Percentiles rank a stretch among this genome's conserved stretches.
Evolutionary conservation across 2,113 vertebrate species (phyloP).

Genomic region (Bombycilla garrulus): DNA sequence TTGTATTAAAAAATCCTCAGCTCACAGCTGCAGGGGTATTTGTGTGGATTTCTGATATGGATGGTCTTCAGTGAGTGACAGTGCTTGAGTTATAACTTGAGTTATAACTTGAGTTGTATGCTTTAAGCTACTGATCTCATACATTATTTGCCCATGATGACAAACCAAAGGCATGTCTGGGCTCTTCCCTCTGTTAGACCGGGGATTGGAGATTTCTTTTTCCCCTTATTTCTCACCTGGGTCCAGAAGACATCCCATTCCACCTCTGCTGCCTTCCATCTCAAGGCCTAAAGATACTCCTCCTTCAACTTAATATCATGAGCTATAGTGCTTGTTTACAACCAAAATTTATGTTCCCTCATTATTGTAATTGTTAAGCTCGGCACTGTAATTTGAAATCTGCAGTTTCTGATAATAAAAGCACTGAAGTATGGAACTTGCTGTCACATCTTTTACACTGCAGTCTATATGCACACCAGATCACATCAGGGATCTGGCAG

Average conservation of each 20-base stretch:
- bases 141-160: background rate
- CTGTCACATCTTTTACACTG: background rate
- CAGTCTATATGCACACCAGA: background rate
- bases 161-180: background rate
- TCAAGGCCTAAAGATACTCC: background rate
- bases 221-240: background rate
- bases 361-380: background rate
- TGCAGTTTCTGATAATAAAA: constrained; percentile 7
- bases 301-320: background rate
- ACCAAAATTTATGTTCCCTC: background rate
- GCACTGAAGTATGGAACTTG: background rate
- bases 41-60: background rate
- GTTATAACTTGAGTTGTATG: background rate
- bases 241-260: background rate
- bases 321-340: background rate
- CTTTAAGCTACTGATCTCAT: background rate
- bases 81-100: background rate
- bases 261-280: background rate
- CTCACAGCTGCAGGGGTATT: background rate
- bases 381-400: background rate
- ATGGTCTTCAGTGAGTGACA: background rate
- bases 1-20: background rate
- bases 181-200: background rate
- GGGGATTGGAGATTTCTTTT: background rate
- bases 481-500: background rate